Percentiles rank a stretch among this genome's conserved stretches.
Evolutionary conservation across 30 jellyfish, hydroid and myxozoan species (phyloP).

Genomic region (Kudoa iwatai): DNA sequence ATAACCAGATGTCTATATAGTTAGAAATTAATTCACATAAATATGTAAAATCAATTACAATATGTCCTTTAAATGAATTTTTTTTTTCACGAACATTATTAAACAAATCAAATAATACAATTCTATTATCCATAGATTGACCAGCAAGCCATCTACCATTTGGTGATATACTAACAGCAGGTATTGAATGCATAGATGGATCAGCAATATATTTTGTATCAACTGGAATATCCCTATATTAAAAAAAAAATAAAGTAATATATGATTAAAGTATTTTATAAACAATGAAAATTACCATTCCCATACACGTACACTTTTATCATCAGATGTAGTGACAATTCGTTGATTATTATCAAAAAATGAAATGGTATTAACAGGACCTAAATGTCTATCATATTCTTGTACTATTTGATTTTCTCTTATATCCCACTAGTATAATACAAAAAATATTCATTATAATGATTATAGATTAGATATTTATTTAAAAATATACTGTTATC

Average conservation of each 20-base stretch:
- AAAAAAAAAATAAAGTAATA: not conserved
- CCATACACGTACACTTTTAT: constrained; percentile 66
- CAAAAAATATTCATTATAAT: constrained; percentile 1
- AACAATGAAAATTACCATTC: constrained; percentile 23
- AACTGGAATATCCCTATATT: constrained; percentile 74
- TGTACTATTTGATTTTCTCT: constrained; percentile 72
- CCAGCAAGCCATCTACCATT: constrained; percentile 87
- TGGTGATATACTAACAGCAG: constrained; percentile 57
- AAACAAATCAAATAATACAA: constrained; percentile 21
- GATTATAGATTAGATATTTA: not conserved
- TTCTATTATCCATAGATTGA: constrained; percentile 88
- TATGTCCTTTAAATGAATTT: constrained; percentile 59
- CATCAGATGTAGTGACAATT: constrained; percentile 81
- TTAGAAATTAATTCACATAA: not conserved
- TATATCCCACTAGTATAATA: constrained; percentile 37
- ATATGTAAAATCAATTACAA: constrained; percentile 6
- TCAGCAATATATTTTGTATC: constrained; percentile 63
- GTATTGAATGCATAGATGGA: constrained; percentile 88
- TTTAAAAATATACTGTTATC: constrained; percentile 24
- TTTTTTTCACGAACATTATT: constrained; percentile 43
- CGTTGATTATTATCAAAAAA: constrained; percentile 60
- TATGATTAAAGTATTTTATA: not conserved
- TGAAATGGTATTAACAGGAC: constrained; percentile 67
- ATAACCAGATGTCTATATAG: constrained; percentile 43
- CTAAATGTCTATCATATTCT: constrained; percentile 87